Evolutionary conservation across 53 echinoderm and acorn worm species (phyloP), one percentile per base, ranked within the genome.

Genomic region (Zoroaster sp.): DNA sequence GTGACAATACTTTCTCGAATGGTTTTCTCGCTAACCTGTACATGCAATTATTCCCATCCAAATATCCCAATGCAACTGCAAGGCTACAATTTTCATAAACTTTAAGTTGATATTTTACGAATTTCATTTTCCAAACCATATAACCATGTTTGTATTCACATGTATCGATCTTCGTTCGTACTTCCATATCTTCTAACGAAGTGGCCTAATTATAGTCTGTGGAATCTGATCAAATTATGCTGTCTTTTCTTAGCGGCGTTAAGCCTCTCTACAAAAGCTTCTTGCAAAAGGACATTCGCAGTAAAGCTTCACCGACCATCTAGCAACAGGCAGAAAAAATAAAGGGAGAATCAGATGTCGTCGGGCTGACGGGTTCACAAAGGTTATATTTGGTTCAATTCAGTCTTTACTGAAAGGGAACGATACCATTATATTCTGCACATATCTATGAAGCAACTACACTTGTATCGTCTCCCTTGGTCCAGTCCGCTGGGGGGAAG

Each of bases 271-370:
- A 59, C 63, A 76, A 51, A 47, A 47, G 13, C 31, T 51, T 45
- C 13, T 17, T 7, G 23, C n/a, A 59, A 78, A 78, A 59, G 55
- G 63, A 36, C 78, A 78, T 78, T 78, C 25, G 18, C 23, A 3
- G 28, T 3, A 38, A 59, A 2, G 40, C 2, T 38, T 51, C 78
- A 78, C 55, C 63, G 78, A 35, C 78, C 55, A 78, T 40, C 37
- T 14, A 36, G 38, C 36, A 35, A 55, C 23, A 20, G 55, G 20
- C 23, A 7, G 54, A 28, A 35, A 37, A 3, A 21, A 36, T 15
- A 23, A 46, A 78, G 4, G 41, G 67, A 66, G n/a, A n/a, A n/a
- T n/a, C n/a, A n/a, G 40, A 65, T 65, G 81, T 67, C 81, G 81
- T 31, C 81, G 6, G 45, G 66, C 15, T 5, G 81, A 66, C 34